Evolutionary conservation across 2,888 invertebrate genomes (phyloP).

Genomic region (Cataglyphis rosenhaueri): DNA sequence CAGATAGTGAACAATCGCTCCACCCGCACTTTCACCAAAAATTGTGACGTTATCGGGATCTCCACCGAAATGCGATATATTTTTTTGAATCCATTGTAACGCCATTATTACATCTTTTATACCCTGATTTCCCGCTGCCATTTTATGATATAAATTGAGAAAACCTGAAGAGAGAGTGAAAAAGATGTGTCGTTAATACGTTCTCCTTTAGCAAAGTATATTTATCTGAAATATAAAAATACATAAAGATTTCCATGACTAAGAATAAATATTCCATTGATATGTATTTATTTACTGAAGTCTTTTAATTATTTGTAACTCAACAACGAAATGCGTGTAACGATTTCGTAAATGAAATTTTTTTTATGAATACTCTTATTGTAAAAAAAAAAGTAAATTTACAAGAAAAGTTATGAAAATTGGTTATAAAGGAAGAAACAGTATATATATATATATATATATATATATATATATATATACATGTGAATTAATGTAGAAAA

Average conservation of each 20-base stretch:
- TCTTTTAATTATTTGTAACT: neutral
- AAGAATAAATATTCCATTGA: neutral
- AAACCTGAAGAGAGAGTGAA: constrained; percentile 61
- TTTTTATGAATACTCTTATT: neutral
- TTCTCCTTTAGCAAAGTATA: neutral
- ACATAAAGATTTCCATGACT: neutral
- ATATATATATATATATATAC: too few species aligned
- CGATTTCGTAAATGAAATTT: neutral
- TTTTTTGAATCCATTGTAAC: constrained; percentile 74
- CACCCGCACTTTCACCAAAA: constrained; percentile 77
- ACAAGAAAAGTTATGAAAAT: neutral
- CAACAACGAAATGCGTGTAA: neutral
- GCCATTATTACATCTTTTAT: constrained; percentile 76
- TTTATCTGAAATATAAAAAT: neutral
- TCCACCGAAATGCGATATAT: constrained; percentile 76
- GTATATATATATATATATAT: too few species aligned
- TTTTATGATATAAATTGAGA: constrained; percentile 65
- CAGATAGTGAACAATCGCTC: constrained; percentile 70
- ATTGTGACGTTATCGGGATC: constrained; percentile 76
- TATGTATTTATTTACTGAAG: neutral
- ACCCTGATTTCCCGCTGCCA: constrained; percentile 76
- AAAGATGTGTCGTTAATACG: neutral
- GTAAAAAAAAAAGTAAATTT: too few species aligned
- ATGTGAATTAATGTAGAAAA: neutral
- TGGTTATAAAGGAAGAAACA: too few species aligned